Base-by-base conservation (phyloP, 2,888 invertebrate genomes). In the Rugalucina vietnamica region DNA sequence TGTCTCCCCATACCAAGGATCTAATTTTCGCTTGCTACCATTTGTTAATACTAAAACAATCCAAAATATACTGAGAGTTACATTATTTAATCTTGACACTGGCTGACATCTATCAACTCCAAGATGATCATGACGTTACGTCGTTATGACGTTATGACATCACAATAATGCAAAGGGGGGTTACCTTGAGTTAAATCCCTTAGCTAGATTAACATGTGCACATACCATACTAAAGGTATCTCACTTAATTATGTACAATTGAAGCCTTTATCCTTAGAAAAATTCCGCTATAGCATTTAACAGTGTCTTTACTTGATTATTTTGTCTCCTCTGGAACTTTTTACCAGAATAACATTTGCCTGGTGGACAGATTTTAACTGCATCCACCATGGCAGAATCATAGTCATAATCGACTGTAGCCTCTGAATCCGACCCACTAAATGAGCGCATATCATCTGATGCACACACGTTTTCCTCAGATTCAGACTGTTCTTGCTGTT, bases 361-460 rank as follows among this genome's bases (percentile, higher is more conserved):
- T 54, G 54, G 54, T 54, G n/a, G n/a, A 21, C 54, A 54, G 21
- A 4, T 54, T 18, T 54, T 54, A 21, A 54, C 54, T 21, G 14
- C 12, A 8, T 54, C n/a, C n/a, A 54, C 54, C 54, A 54, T 54
- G 21, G n/a, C n/a, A n/a, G 54, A 54, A 54, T 54, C 54, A 14
- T 14, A 21, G 54, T 54, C 54, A 54, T 54, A 54, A 54, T 54
- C 54, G n/a, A 54, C 69, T 27, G 69, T 34, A 69, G 27, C 12
- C 29, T 69, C 69, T 27, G 32, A 69, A 54, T 54, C 54, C 54
- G 54, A 8, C 21, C 54, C 54, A 54, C 54, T 54, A 8, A 54
- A n/a, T 54, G 54, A 54, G 54, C n/a, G 54, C 54, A 54, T 54
- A 54, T 54, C 54, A 54, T 54, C 54, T 54, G 54, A 54, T 54